Conservation (phyloP, 2,888 invertebrate genomes). For the Venusia cambrica region DNA sequence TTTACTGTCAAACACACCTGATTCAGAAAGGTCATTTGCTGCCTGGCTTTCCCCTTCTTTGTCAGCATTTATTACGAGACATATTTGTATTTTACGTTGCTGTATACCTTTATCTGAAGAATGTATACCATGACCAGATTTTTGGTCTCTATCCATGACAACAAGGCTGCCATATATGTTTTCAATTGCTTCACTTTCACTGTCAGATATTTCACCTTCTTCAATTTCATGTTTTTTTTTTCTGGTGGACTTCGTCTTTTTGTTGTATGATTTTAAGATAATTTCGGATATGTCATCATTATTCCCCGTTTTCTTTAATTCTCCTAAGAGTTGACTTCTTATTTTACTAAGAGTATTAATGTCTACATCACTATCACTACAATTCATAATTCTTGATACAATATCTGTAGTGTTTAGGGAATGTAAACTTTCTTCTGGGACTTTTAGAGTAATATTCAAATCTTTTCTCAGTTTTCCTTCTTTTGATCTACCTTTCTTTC, state of each 20-base stretch:
- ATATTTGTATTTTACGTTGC: constrained; percentile 60
- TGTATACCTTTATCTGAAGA: constrained; percentile 37
- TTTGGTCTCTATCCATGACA: constrained; percentile 43
- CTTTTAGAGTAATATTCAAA: constrained; percentile 69
- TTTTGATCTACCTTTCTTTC: constrained; percentile 50
- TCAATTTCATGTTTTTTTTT: constrained; percentile 50
- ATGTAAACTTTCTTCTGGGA: constrained; percentile 63
- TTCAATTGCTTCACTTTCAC: constrained; percentile 70
- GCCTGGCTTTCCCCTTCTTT: constrained; percentile 23
- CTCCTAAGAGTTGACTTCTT: constrained; percentile 68
- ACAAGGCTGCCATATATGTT: constrained; percentile 66
- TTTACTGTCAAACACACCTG: constrained; percentile 46
- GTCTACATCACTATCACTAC: constrained; percentile 68
- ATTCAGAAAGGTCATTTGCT: constrained; percentile 42
- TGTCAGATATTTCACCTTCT: constrained; percentile 73
- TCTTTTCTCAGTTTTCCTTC: constrained; percentile 43
- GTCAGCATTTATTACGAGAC: constrained; percentile 51
- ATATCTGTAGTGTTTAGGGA: constrained; percentile 69
- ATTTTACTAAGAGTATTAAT: constrained; percentile 71
- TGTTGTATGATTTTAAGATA: constrained; percentile 65
- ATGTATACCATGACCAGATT: constrained; percentile 27
- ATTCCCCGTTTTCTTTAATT: constrained; percentile 66
- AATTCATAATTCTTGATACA: constrained; percentile 65
- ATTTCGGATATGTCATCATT: constrained; percentile 71
- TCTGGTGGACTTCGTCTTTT: constrained; percentile 32